Base-by-base conservation (phyloP, 2,113 vertebrate genomes). In the Coptodon rendalli region DNA sequence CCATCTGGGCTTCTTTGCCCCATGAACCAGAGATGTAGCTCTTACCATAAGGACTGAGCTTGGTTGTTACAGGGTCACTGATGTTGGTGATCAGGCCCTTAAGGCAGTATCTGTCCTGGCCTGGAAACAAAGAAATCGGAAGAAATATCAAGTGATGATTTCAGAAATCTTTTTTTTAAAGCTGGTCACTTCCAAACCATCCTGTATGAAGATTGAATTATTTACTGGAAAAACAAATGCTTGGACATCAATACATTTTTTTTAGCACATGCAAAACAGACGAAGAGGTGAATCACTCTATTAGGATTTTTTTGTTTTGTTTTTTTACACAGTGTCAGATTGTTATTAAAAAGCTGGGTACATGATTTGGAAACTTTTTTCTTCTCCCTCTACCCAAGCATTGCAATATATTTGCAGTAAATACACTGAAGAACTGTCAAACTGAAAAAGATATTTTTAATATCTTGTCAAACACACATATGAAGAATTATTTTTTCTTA, bases 11-110 rank as follows among this genome's bases (percentile, higher is more conserved):
- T 87, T 98, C 97, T 79, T 95, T 96, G 4, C 98, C 97, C 98
- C 98, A 98, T 1, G 97, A 97, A 3, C 98, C 97, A 0, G 96
- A 97, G 19, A 89, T 96, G 88, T 93, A 96, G 68, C 36, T 48
- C 91, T 96, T 97, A 31, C 98, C 97, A 52, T 29, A 91, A 84
- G 97, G 97, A 89, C 97, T 97, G 89, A 97, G 89, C 86, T 97
- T 97, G 38, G 95, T 96, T 10, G 97, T 11, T 5, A 95, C 85
- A 0, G 98, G 97, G 19, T 94, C 93, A 56, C 97, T 98, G 91
- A 98, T 92, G 85, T 97, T 97, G 31, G 16, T 89, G 14, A 96
- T 94, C 16, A 95, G 84, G 4, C 94, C 94, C n/a, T 91, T 94
- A 6, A 66, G 53, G 82, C 96, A 96, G 80, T 87, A 4, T 2